phyloP scores from a whole-genome alignment of 2,797 vertebrate species.

The Acanthornis magna region DNA sequence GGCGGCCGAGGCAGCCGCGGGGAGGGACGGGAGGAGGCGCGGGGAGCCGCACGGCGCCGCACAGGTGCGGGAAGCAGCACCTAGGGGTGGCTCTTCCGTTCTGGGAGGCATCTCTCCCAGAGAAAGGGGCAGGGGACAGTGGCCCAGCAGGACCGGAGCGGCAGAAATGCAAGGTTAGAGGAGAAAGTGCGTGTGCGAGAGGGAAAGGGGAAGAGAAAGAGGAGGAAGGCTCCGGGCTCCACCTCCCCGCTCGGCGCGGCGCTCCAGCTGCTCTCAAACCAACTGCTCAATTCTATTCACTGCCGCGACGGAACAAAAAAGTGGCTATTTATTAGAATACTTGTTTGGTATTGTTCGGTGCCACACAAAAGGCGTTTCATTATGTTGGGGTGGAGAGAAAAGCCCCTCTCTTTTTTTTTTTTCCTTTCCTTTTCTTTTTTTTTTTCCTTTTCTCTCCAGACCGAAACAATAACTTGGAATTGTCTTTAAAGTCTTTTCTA shows the following conservation, averaged over 20 bases:
- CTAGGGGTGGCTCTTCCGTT: background rate
- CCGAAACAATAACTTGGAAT: slow-evolving; percentile 99
- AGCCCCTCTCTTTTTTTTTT: slow-evolving; percentile 67
- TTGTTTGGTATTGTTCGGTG: slow-evolving; percentile 97
- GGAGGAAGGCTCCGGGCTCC: slow-evolving; percentile 79
- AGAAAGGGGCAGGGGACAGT: background rate
- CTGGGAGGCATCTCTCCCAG: background rate
- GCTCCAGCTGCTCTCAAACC: slow-evolving; percentile 94
- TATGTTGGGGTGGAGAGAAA: slow-evolving; percentile 80
- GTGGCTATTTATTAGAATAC: slow-evolving; percentile 98
- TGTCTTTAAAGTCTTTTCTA: slow-evolving; percentile 92
- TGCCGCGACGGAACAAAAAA: slow-evolving; percentile 89
- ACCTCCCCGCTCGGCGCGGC: slow-evolving; percentile 84
- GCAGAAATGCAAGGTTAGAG: background rate
- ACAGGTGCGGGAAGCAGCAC: background rate
- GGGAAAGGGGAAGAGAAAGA: slow-evolving; percentile 48
- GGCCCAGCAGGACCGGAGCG: background rate
- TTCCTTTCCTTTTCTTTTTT: rapidly evolving
- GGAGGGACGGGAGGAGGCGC: background rate
- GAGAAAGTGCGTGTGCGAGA: background rate
- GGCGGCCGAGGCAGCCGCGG: background rate
- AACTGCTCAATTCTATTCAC: slow-evolving; percentile 94
- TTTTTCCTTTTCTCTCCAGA: slow-evolving; percentile 69
- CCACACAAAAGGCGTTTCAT: slow-evolving; percentile 96
- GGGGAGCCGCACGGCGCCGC: background rate